These are phyloP conservation scores for Bucorvus abyssinicus DNA, from an alignment of 2,797 vertebrate genomes.

Conservation along the genomic window DNA sequence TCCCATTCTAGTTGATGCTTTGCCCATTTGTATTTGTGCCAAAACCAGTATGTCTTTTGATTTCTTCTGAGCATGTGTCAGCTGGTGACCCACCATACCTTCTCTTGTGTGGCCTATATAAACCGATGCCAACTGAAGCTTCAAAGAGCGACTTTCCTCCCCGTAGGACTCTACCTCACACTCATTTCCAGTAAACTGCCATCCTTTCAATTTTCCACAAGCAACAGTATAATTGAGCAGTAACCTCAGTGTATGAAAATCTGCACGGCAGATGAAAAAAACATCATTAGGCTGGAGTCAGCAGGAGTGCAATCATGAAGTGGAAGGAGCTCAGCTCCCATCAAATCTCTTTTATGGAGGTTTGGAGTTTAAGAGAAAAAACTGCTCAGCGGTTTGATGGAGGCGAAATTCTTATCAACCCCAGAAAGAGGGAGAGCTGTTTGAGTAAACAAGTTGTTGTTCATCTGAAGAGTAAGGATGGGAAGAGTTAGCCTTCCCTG, in stretches of 20 bases:
- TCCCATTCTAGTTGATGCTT: constrained; percentile 1
- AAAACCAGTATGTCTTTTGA: constrained; percentile 12
- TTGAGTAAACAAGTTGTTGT: not conserved
- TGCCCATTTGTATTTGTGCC: constrained; percentile 17
- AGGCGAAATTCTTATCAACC: not conserved
- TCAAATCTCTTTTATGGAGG: not conserved
- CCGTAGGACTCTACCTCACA: constrained; percentile 10
- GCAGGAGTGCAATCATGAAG: not conserved
- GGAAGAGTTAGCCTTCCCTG: not conserved
- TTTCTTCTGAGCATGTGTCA: constrained; percentile 42
- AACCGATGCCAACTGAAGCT: not conserved
- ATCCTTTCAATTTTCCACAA: constrained; percentile 38
- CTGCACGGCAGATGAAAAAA: constrained; percentile 45
- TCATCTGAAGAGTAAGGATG: not conserved
- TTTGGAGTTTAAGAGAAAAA: not conserved
- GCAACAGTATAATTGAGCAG: constrained; percentile 12
- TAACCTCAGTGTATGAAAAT: constrained; percentile 34
- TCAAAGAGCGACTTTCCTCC: constrained; percentile 38
- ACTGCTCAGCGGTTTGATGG: not conserved
- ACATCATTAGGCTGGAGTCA: not conserved
- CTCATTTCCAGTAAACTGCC: constrained; percentile 40
- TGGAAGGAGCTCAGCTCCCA: not conserved
- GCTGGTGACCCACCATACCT: constrained; percentile 43
- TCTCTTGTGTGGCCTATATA: constrained; percentile 45
- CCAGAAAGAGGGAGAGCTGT: not conserved